Base-by-base conservation (phyloP, 1,140 invertebrate species). In the Elysia chlorotica region DNA sequence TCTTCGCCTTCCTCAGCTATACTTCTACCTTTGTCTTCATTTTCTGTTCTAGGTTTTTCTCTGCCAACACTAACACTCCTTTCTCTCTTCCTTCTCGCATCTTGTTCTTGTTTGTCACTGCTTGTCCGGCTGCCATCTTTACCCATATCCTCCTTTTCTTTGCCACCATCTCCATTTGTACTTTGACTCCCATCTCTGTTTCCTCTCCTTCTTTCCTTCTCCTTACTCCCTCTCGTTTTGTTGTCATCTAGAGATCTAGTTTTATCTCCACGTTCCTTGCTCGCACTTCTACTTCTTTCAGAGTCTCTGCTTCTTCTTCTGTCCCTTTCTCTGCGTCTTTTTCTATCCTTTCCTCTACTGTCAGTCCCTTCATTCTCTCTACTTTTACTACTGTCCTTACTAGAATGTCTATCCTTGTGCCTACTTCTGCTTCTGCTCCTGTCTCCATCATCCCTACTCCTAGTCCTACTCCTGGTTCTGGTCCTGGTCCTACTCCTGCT, bases 391-490 rank as follows among this genome's bases (percentile, higher is more conserved):
- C 59, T 38, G 59, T 37, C 63, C 25, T 33, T 33, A 33, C 25
- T 25, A 37, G 25, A 10, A 59, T 36, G 35, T 62, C 57, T 63
- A 38, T 28, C 37, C 23, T 59, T 62, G 54, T 56, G n/a, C 6
- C 35, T 4, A 37, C 69, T 63, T 71, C 59, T 41, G 59, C 57
- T 71, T 1, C 33, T 4, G 37, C 59, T 41, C 36, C 38, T 63
- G 28, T 28, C 48, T 5, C 25, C n/a, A 28, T 30, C 36, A 23
- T n/a, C 33, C 23, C 25, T 57, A 28, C 33, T 37, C 30, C 54
- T 31, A 28, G n/a, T 35, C 28, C 68, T 71, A 30, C 30, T n/a
- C 25, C 31, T 23, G 37, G 37, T 71, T 53, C 59, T 63, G 21
- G 36, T 63, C 1, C 59, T 17, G 37, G 19, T 6, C 14, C 59